Evolutionary conservation across 2,888 invertebrate species (phyloP).

Genomic region (Acrobasis repandana): DNA sequence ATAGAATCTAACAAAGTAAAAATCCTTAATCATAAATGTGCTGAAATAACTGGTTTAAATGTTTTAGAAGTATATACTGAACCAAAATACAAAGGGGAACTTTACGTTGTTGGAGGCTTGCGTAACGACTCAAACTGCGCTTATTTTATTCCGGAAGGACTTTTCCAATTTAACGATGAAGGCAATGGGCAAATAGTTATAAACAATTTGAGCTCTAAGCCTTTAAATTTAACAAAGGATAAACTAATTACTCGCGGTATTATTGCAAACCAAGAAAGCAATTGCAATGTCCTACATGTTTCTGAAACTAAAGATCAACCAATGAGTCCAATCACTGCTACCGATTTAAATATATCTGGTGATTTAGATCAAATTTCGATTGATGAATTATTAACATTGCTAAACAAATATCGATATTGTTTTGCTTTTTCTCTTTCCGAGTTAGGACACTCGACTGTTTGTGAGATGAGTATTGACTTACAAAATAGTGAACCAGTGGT

Average conservation of each 20-base stretch:
- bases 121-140: background rate
- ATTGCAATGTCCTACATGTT: no score
- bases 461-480: background rate
- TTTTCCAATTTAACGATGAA: background rate
- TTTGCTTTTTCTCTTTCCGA: background rate
- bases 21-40: background rate
- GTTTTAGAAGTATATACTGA: background rate
- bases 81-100: background rate
- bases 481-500: background rate
- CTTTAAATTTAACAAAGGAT: no score
- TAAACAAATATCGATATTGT: background rate
- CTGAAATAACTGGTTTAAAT: background rate
- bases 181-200: background rate
- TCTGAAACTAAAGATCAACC: no score
- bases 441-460: background rate
- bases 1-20: background rate
- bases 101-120: background rate
- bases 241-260: no score
- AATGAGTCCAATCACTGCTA: no score
- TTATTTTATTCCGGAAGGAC: background rate
- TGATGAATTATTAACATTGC: no score
- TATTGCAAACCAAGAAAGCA: no score
- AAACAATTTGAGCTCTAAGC: background rate
- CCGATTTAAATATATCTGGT: no score
- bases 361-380: no score